phyloP scores from a whole-genome alignment of 2,113 vertebrate genomes.

The Chaetops frenatus region DNA sequence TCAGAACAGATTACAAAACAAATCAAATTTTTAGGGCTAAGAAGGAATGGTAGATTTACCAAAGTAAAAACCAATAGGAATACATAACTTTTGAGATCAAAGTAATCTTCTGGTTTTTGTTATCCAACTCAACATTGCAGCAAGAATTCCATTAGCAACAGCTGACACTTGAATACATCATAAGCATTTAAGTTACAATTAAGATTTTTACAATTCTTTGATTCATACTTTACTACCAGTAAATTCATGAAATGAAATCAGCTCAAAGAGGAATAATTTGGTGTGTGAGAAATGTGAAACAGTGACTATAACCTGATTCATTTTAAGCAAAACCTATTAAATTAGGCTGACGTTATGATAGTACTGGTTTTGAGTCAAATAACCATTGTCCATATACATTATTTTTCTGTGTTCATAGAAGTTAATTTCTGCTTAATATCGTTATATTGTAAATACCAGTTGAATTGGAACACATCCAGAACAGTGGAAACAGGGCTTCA shows the following conservation, averaged over 20 bases:
- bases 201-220: background rate
- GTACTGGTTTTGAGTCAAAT: background rate
- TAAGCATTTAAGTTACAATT: background rate
- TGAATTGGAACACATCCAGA: background rate
- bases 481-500: background rate
- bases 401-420: background rate
- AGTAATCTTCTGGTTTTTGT: background rate
- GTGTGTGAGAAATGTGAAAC: background rate
- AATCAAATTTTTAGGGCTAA: background rate
- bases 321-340: background rate
- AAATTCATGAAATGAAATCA: background rate
- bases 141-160: background rate
- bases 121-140: background rate
- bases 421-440: background rate
- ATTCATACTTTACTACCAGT: background rate
- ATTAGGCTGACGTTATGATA: background rate
- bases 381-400: background rate
- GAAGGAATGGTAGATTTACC: background rate
- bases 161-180: background rate
- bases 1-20: background rate
- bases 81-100: background rate
- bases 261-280: background rate
- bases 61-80: background rate
- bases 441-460: background rate
- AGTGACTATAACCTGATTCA: background rate